Evolutionary conservation across 2,797 vertebrate species (phyloP).

Genomic region (Nasua narica): DNA sequence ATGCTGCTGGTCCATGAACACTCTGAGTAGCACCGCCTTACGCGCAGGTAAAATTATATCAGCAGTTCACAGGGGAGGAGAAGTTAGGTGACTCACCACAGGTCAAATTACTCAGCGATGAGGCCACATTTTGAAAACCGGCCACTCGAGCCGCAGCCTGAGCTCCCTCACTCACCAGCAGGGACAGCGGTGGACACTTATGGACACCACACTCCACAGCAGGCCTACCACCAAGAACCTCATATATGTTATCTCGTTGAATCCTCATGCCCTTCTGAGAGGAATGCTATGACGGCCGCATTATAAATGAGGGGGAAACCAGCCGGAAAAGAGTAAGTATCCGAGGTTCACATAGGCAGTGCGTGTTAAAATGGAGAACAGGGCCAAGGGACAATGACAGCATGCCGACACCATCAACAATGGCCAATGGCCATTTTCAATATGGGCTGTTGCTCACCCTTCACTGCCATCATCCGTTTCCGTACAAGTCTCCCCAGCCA

Average conservation of each 20-base stretch:
- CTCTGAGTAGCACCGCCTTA: not conserved
- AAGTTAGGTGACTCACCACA: not conserved
- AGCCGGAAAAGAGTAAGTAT: not conserved
- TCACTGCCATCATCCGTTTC: not conserved
- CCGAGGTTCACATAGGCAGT: not conserved
- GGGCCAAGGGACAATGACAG: not conserved
- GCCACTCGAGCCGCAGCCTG: not conserved
- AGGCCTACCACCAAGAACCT: no score
- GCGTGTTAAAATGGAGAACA: not conserved
- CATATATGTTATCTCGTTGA: not conserved
- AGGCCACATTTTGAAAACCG: not conserved
- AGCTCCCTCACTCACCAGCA: not conserved
- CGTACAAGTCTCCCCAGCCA: not conserved
- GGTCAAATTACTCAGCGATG: not conserved
- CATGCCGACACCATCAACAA: fast-evolving
- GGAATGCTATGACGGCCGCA: not conserved
- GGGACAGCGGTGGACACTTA: not conserved
- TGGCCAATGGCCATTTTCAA: not conserved
- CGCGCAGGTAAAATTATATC: not conserved
- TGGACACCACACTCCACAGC: no score
- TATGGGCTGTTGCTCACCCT: not conserved
- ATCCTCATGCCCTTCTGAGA: not conserved
- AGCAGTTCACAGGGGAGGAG: not conserved
- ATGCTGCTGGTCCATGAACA: not conserved
- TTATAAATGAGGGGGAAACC: not conserved